Evolutionary conservation across 2,888 invertebrate species (phyloP).

Genomic region (Spilosoma lubricipeda): DNA sequence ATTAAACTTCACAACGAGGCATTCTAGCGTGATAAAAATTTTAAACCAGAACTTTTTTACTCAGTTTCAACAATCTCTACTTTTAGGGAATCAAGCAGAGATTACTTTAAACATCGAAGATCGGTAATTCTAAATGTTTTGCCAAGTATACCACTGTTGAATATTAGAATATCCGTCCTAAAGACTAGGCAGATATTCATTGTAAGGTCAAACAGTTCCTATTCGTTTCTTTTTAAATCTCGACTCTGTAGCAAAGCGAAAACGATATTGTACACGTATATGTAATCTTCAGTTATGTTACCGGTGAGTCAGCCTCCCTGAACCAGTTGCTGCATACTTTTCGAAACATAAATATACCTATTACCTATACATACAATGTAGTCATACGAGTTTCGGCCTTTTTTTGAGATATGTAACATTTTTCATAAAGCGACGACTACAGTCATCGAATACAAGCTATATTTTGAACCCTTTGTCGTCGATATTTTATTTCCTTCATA

Average conservation of each 20-base stretch:
- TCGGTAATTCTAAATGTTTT: no score
- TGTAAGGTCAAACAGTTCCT: neutral
- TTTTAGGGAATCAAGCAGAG: neutral
- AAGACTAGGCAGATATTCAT: neutral
- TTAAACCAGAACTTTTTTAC: neutral
- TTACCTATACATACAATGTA: neutral
- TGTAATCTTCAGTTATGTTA: neutral
- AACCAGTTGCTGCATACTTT: neutral
- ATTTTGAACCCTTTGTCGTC: neutral
- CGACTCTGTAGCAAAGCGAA: neutral
- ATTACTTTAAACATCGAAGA: no score
- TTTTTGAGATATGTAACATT: neutral
- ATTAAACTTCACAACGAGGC: no score
- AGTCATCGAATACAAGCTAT: neutral
- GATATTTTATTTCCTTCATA: neutral
- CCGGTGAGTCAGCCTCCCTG: neutral
- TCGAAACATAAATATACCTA: neutral
- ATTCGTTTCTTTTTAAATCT: neutral
- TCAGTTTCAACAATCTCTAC: neutral
- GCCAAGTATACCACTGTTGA: no score
- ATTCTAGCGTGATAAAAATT: no score
- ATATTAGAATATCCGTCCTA: no score
- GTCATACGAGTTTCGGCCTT: neutral
- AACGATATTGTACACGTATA: neutral
- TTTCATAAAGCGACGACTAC: neutral